Evolutionary conservation across 1,140 invertebrate genomes (phyloP), one percentile per base, ranked within the genome.

Genomic region (Spodoptera litura): DNA sequence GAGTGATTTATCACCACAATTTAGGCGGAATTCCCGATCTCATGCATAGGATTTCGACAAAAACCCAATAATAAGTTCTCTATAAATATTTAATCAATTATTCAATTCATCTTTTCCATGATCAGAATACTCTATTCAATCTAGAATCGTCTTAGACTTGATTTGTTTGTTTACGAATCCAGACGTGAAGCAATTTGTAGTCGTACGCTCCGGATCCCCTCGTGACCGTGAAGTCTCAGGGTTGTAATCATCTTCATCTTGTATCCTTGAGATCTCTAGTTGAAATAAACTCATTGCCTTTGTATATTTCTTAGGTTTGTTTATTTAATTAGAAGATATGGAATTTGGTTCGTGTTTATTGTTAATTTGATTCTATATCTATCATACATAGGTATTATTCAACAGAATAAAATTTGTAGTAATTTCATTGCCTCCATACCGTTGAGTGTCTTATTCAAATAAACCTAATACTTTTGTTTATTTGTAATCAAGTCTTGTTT

Each of bases 81-180:
- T 44, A 8, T 1, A 44, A 8, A 44, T 44, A 44, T 44, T 44
- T 6, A 44, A 10, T 8, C 38, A 44, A 9, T 6, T 61, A 61
- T 61, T 61, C 58, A 35, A 13, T 61, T 31, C 25, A 12, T 59
- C 10, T 31, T 59, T 12, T 58, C 9, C 10, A 27, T 58, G 10
- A 4, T 13, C 20, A 31, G 9, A 5, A 13, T 61, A 3, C 3
- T 25, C 20, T 25, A 25, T 13, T 58, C 8, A 66, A 49, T 11
- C n/a, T 66, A 20, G 38, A 49, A 66, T 11, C 62, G 15, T 20
- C 38, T 10, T 66, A 66, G 38, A 49, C 20, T 66, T 4, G 38
- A 66, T 49, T 66, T 15, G 62, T 12, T 31, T 70, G 49, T 70
- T 70, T 70, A 70, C 66, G 49, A 31, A 13, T n/a, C 25, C 38